phyloP scores from a whole-genome alignment of 2,113 vertebrate genomes.

The Equus przewalskii region DNA sequence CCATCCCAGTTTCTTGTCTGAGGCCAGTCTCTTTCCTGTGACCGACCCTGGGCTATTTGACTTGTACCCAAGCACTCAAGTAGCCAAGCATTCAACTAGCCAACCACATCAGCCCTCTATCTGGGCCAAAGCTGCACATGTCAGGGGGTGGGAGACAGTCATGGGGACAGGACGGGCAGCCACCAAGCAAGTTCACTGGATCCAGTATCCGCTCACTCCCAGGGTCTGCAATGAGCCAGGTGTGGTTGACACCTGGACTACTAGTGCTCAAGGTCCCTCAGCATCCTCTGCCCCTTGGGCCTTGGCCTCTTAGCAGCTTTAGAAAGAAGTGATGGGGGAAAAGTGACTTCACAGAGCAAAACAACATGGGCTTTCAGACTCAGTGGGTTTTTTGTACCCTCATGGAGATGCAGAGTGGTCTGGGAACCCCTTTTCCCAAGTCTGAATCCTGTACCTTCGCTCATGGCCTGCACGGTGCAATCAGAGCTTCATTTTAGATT shows the following conservation, averaged over 20 bases:
- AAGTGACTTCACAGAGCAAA: background rate
- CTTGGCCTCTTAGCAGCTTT: background rate
- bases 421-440: background rate
- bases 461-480: rapidly evolving
- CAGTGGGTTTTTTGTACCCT: background rate
- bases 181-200: rapidly evolving
- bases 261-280: background rate
- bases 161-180: background rate
- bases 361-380: background rate
- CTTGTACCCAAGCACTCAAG: too few relatives aligned
- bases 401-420: background rate
- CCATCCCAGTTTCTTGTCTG: background rate
- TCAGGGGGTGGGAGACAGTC: background rate
- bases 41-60: background rate
- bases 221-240: background rate
- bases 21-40: background rate
- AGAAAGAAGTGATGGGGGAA: background rate
- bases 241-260: rapidly evolving
- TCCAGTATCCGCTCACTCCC: background rate
- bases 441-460: background rate
- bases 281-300: background rate
- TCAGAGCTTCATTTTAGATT: background rate
- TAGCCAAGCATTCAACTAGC: too few relatives aligned
- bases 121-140: rapidly evolving
- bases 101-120: background rate